These are phyloP conservation scores for Bactericera cockerelli DNA, from an alignment of 1,140 invertebrate species.

Conservation along the genomic window DNA sequence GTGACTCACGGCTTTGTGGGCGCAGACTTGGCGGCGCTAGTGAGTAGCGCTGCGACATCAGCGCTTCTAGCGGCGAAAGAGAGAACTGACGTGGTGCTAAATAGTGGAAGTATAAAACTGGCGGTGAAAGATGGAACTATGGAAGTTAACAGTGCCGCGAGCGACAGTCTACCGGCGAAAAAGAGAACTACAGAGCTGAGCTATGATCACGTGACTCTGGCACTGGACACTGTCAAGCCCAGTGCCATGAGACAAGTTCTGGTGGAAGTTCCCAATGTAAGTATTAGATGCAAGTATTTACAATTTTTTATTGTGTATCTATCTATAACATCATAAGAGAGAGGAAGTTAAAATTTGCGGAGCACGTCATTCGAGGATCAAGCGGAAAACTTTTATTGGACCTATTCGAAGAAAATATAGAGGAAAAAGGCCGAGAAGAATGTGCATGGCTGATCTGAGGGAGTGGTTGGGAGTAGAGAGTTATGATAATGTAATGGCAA, in stretches of 20 bases:
- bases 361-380: no score
- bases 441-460: no score
- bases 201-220: slow-evolving; percentile 40
- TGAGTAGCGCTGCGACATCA: slow-evolving; percentile 47
- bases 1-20: slow-evolving; percentile 76
- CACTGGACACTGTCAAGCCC: slow-evolving; percentile 55
- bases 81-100: slow-evolving; percentile 16
- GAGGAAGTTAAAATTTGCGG: no score
- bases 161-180: slow-evolving; percentile 12
- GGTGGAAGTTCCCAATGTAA: slow-evolving; percentile 65
- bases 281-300: slow-evolving; percentile 9
- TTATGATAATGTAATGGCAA: no score
- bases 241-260: slow-evolving; percentile 81
- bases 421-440: no score
- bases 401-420: no score
- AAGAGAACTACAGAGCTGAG: slow-evolving; percentile 25
- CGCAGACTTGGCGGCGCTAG: slow-evolving; percentile 62
- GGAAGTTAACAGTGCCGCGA: neutral
- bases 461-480: no score
- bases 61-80: slow-evolving; percentile 27
- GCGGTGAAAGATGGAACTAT: no score
- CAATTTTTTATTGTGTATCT: no score
- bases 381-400: no score
- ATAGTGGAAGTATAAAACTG: neutral
- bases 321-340: no score